Base-by-base conservation (phyloP, 2,797 vertebrate species). In the Enteromius paludinosus region DNA sequence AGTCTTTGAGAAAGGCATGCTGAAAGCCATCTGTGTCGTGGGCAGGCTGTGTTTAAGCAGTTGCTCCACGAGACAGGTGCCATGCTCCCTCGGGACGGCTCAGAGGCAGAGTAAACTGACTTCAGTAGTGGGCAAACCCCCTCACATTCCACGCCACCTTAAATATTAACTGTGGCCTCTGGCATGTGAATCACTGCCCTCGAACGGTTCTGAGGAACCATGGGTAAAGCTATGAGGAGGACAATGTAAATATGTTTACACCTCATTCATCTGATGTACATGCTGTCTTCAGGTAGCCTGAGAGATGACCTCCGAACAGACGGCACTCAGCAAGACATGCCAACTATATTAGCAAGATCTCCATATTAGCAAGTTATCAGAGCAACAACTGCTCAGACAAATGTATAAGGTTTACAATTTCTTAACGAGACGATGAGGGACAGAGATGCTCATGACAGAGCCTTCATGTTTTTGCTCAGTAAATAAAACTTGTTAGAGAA, bases 41-140 rank as follows among this genome's bases (percentile, higher is more conserved):
- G 17, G 76, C 59, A 47, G 45, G 54, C 43, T 81, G 69, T 85
- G 78, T 89, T 86, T 85, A 83, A 91, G 80, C 91, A 93, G 92
- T 93, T 93, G 92, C 89, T 84, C 72, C 47, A 69, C 66, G 87
- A 79, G 30, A 93, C 92, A 92, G 90, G 90, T 90, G 90, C 88
- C 66, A 69, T 12, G 35, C 84, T 85, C 73, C 77, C 62, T 47
- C 73, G 85, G 74, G 81, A 74, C 66, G 65, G 79, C 79, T 87
- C 86, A 86, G 49, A 49, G 70, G 17, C 71, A 71, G 52, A 70
- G 56, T 62, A 79, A 84, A 85, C 78, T 61, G 33, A 68, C 84
- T 62, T 4, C 79, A 86, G 86, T 87, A 83, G 84, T 90, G 90
- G 85, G 89, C 90, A 89, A 92, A 90, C 90, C 65, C 62, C 49